These are phyloP conservation scores for Lepidurus couesii DNA, from an alignment of 1,140 invertebrate genomes.

Conservation along the genomic window DNA sequence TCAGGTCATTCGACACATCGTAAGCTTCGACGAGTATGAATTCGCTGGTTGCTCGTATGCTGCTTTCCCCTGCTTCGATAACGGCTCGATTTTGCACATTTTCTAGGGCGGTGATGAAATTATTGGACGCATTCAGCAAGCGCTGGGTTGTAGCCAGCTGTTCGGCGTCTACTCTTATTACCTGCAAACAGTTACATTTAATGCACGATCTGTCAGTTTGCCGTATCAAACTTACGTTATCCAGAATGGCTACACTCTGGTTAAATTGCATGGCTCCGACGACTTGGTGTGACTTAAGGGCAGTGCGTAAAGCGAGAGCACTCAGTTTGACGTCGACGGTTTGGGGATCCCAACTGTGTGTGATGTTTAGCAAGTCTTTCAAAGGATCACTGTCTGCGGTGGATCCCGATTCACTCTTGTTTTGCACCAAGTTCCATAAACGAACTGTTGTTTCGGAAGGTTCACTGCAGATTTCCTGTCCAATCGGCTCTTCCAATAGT, in stretches of 20 bases:
- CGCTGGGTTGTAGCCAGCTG: background rate
- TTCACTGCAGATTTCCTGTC: slow-evolving; percentile 14
- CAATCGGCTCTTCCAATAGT: background rate
- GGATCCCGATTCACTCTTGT: background rate
- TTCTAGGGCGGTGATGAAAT: background rate
- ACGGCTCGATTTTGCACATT: background rate
- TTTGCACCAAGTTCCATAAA: background rate
- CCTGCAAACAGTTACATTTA: background rate
- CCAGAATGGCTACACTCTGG: background rate
- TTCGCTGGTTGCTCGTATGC: background rate
- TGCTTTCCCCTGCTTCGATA: background rate
- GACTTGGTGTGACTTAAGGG: background rate
- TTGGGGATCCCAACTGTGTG: background rate
- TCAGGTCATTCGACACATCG: background rate
- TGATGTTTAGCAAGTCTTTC: slow-evolving; percentile 1
- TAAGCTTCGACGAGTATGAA: background rate
- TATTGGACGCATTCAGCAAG: background rate
- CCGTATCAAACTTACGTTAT: background rate
- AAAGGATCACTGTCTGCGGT: background rate
- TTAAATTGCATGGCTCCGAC: background rate
- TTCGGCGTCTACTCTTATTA: background rate
- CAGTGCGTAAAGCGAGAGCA: background rate
- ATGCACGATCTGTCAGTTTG: background rate
- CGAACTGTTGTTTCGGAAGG: background rate
- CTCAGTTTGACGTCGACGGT: background rate